A percentile compares a stretch with the other conserved stretches of the same genome.
These are phyloP conservation scores for Eristalis intricaria DNA, from an alignment of 2,888 invertebrate genomes.

Conservation along the genomic window DNA sequence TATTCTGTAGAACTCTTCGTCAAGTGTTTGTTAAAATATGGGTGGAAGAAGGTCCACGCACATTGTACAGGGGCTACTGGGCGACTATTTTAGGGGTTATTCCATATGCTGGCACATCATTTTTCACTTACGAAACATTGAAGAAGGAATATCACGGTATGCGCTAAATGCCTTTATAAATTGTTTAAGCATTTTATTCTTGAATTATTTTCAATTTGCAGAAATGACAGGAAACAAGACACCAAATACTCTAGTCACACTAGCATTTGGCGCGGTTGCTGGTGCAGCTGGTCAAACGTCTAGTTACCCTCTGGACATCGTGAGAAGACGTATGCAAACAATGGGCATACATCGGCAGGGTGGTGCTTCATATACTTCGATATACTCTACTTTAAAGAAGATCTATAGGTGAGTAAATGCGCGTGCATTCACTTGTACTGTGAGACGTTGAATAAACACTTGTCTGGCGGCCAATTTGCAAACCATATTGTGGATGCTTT, in stretches of 20 bases:
- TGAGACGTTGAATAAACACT: background rate
- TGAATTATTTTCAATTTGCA: conserved; percentile 73
- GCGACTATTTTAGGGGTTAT: conserved; percentile 97
- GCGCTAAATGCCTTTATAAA: conserved; percentile 57
- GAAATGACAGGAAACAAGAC: conserved; percentile 81
- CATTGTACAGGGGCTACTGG: conserved; percentile 92
- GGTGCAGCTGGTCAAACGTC: conserved; percentile 97
- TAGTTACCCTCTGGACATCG: conserved; percentile 98
- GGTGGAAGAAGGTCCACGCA: conserved; percentile 88
- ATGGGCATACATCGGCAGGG: conserved; percentile 82
- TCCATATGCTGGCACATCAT: conserved; percentile 98
- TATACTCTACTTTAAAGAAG: conserved; percentile 85
- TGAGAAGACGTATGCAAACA: conserved; percentile 86
- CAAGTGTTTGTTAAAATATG: conserved; percentile 88
- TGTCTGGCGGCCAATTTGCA: too few relatives aligned
- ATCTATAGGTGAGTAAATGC: conserved; percentile 85
- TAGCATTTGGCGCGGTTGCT: conserved; percentile 93
- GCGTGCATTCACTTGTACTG: background rate
- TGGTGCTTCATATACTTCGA: conserved; percentile 84
- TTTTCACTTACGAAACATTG: conserved; percentile 97
- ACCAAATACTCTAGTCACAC: conserved; percentile 85
- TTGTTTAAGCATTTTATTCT: background rate
- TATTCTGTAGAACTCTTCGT: conserved; percentile 79
- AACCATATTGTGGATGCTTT: too few relatives aligned
- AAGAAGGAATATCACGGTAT: conserved; percentile 90